Evolutionary conservation across 2,113 vertebrate genomes (phyloP).

Genomic region (Scopus umbretta): DNA sequence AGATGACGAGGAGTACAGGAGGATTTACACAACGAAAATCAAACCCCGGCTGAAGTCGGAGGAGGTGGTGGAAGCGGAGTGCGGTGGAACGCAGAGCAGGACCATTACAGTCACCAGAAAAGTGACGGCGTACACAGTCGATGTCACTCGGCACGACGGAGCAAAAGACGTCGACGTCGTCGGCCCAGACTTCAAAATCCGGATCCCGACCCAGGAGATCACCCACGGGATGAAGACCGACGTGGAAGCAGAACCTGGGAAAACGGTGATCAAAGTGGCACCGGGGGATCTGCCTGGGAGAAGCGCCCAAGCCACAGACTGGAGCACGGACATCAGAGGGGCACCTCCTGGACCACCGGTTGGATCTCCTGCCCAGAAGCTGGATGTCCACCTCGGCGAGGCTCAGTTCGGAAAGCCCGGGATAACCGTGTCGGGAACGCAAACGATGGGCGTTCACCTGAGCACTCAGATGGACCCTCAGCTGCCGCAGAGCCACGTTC

Average conservation of each 20-base stretch:
- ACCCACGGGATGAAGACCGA: conserved; percentile 54
- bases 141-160: conserved; percentile 77
- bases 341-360: not conserved
- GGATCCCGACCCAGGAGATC: conserved; percentile 68
- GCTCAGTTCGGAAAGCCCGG: not conserved
- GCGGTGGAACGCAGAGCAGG: conserved; percentile 85
- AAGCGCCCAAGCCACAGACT: not conserved
- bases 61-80: conserved; percentile 76
- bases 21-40: conserved; percentile 94
- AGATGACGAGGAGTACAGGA: conserved; percentile 88
- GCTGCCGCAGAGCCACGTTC: not conserved
- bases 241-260: conserved; percentile 37
- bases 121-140: conserved; percentile 93
- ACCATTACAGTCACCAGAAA: conserved; percentile 90
- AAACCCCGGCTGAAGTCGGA: conserved; percentile 90
- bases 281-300: not conserved
- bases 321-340: not conserved
- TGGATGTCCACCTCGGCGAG: conserved; percentile 39
- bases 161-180: conserved; percentile 73
- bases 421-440: not conserved
- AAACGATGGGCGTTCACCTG: not conserved
- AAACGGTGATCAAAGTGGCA: conserved; percentile 36
- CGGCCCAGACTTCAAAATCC: conserved; percentile 76
- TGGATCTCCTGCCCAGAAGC: not conserved
- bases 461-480: not conserved